Percentiles rank a stretch among this genome's conserved stretches.
phyloP scores from a whole-genome alignment of 2,888 invertebrate species.

The Chrysodeixis includens region DNA sequence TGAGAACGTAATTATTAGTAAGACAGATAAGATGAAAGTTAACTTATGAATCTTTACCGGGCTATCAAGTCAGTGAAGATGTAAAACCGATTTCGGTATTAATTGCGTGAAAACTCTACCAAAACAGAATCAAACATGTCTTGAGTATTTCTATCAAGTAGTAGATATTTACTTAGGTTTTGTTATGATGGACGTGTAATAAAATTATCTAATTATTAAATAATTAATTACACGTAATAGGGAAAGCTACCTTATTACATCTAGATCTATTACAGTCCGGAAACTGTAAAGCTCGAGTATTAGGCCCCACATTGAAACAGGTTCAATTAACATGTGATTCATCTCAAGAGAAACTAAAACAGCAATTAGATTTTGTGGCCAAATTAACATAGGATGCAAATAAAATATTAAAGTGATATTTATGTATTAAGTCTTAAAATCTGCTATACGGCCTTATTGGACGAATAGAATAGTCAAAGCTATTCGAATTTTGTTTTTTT shows the following conservation, averaged over 20 bases:
- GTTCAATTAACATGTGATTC: constrained; percentile 9
- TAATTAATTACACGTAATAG: neutral
- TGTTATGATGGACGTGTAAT: neutral
- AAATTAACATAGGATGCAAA: constrained; percentile 10
- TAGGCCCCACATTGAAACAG: constrained; percentile 2
- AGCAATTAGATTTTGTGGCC: neutral
- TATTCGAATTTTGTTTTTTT: no score
- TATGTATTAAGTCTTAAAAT: no score
- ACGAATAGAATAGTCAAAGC: no score
- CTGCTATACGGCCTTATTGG: no score
- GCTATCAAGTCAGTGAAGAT: neutral
- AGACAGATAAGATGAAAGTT: no score
- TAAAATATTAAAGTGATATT: constrained; percentile 3
- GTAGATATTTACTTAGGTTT: no score
- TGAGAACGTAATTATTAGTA: no score
- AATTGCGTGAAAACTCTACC: neutral
- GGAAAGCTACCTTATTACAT: neutral
- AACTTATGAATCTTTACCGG: neutral
- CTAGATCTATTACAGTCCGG: constrained; percentile 3
- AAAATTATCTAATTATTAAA: neutral
- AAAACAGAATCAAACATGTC: neutral
- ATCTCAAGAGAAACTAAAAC: constrained; percentile 16
- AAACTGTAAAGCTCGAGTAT: neutral
- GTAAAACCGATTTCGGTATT: neutral
- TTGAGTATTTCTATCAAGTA: neutral